Percentiles rank a stretch among this genome's conserved stretches.
Evolutionary conservation across 1,140 invertebrate species (phyloP).

Genomic region (Leptinotarsa texana): DNA sequence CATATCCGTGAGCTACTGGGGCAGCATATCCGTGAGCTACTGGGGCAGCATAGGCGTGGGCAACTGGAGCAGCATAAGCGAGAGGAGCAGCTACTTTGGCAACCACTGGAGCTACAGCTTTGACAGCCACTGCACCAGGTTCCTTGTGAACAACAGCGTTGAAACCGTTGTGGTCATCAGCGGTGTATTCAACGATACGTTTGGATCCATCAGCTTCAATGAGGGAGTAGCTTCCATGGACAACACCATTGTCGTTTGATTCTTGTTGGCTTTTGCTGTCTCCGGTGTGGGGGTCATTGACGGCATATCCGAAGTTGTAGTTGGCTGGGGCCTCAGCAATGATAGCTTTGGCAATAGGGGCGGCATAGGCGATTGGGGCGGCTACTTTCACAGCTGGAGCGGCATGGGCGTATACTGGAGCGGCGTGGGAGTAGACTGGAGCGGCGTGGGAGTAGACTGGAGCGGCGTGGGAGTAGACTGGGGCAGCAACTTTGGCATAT

Average conservation of each 20-base stretch:
- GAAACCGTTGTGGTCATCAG: slow-evolving; percentile 61
- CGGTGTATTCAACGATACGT: slow-evolving; percentile 70
- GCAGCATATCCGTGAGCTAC: no score
- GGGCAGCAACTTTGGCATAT: slow-evolving; percentile 16
- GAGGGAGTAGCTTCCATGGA: slow-evolving; percentile 67
- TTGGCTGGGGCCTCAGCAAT: slow-evolving; percentile 42
- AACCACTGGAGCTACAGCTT: background rate
- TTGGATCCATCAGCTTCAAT: slow-evolving; percentile 66
- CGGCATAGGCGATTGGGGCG: slow-evolving; percentile 29
- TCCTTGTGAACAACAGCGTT: slow-evolving; percentile 57
- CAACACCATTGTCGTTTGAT: slow-evolving; percentile 64
- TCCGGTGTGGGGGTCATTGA: slow-evolving; percentile 56
- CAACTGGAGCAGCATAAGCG: slow-evolving; percentile 45
- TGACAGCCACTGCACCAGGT: slow-evolving; percentile 27
- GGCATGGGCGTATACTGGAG: slow-evolving; percentile 23
- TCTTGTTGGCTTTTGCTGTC: slow-evolving; percentile 58
- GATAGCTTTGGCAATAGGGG: slow-evolving; percentile 46
- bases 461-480: slow-evolving; percentile 21
- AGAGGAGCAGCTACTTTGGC: background rate
- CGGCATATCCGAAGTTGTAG: slow-evolving; percentile 59
- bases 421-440: slow-evolving; percentile 22
- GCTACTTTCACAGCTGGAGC: slow-evolving; percentile 19
- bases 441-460: slow-evolving; percentile 17
- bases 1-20: no score
- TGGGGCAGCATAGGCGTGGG: slow-evolving; percentile 42